Base-by-base conservation (phyloP, 2,113 vertebrate genomes). In the Electrona antarctica region DNA sequence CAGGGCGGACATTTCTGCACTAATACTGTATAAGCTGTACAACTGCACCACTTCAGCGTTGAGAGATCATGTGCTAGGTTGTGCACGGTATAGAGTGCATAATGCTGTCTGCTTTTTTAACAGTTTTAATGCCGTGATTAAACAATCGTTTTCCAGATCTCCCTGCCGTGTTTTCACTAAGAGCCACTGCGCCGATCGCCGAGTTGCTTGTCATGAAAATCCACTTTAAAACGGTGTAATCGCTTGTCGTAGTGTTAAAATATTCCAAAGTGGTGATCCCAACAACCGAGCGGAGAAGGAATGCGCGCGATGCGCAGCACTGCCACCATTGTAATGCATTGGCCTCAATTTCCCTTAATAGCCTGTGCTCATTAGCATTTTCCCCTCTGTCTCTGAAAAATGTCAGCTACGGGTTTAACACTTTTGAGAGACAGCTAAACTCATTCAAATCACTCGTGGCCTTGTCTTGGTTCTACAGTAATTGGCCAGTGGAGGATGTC, bases 1-100 rank as follows among this genome's bases (percentile, higher is more conserved):
- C 82, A 80, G 71, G 77, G 79, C 67, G 67, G 4, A 81, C 74
- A 71, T 82, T 69, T 7, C 69, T 70, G 64, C 64, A 58, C 63
- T 76, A 54, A 84, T 84, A 73, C 63, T 64, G 74, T 45, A 41
- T 41, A 41, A 41, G 33, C 33, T 41, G 33, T 41, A 41, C 8
- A 28, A 73, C 41, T 55, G 21, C 15, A 33, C 70, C 67, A 83
- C 63, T 69, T 52, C 64, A 56, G 52, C 15, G 69, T 41, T 41
- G 10, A 33, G 49, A 52, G 47, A 61, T 78, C 57, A 62, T 51
- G 54, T 58, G 47, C 58, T 14, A 57, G 51, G 29, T 29, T 74
- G 67, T 69, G 50, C 61, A 14, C 21, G 8, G 52, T 72, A 50
- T 10, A n/a, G 41, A 81, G 64, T n/a, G 57, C 29, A 67, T 64